Percentiles rank a stretch among this genome's conserved stretches.
These are phyloP conservation scores for Sclerodermus sp. DNA, from an alignment of 2,888 invertebrate species.

Conservation along the genomic window DNA sequence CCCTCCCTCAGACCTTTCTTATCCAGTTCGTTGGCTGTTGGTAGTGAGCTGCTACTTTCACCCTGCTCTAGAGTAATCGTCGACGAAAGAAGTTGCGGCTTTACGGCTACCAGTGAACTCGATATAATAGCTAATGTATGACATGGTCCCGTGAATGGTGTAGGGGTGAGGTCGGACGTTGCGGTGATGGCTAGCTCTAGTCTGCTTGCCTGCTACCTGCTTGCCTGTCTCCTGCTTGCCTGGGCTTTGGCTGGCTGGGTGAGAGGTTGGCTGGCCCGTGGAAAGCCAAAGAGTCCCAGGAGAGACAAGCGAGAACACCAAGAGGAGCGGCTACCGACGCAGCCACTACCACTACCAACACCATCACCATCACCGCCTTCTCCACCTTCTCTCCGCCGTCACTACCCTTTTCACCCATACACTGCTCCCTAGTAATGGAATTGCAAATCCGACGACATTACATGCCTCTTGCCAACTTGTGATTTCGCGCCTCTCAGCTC, in stretches of 20 bases:
- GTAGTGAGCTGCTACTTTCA: no score
- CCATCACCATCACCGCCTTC: no score
- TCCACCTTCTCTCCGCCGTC: conserved; percentile 16
- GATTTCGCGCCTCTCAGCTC: conserved; percentile 45
- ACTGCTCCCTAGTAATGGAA: conserved; percentile 51
- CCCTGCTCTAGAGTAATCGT: conserved; percentile 3
- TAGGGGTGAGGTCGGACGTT: conserved; percentile 11
- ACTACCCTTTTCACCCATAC: conserved; percentile 33
- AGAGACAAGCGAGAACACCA: conserved; percentile 11
- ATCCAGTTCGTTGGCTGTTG: no score
- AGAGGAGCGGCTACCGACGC: conserved; percentile 13
- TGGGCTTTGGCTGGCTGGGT: no score
- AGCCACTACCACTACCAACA: no score
- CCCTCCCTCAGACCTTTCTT: no score
- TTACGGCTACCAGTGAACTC: conserved; percentile 3
- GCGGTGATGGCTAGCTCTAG: no score
- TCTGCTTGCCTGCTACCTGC: no score
- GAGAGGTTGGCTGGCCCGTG: not conserved
- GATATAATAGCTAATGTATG: conserved; percentile 15
- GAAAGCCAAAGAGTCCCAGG: not conserved
- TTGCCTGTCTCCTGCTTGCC: no score
- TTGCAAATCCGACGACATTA: conserved; percentile 54
- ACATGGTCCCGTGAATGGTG: conserved; percentile 1
- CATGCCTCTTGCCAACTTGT: conserved; percentile 54
- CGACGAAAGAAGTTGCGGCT: conserved; percentile 12